These are phyloP conservation scores for Spheniscus mendiculus DNA, from an alignment of 2,113 vertebrate genomes.

Conservation along the genomic window DNA sequence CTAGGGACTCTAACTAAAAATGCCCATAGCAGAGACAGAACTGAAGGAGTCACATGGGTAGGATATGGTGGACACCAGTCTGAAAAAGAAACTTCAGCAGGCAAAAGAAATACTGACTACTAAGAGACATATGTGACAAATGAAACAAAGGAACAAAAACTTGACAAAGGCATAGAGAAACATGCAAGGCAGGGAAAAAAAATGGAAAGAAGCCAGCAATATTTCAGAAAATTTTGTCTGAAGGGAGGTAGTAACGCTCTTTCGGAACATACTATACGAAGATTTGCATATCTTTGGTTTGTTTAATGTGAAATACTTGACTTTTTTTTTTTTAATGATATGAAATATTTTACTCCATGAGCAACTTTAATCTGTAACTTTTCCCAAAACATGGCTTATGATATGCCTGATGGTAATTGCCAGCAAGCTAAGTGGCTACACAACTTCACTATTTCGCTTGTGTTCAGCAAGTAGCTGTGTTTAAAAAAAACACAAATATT, in stretches of 20 bases:
- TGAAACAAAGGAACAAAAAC: not conserved
- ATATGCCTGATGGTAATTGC: not conserved
- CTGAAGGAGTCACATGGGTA: fast-evolving
- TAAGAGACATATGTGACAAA: not conserved
- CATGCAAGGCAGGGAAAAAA: not conserved
- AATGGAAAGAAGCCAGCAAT: not conserved
- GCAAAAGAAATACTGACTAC: not conserved
- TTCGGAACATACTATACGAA: fast-evolving
- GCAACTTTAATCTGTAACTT: not conserved
- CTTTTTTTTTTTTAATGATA: not conserved
- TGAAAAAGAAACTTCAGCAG: not conserved
- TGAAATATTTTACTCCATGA: not conserved
- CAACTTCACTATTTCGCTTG: not conserved
- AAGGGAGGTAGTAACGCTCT: fast-evolving
- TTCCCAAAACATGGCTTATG: not conserved
- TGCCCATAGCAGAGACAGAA: not conserved
- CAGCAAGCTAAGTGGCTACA: not conserved
- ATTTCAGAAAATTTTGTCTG: not conserved
- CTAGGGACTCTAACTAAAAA: not conserved
- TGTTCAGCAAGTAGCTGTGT: not conserved
- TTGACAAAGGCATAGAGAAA: not conserved
- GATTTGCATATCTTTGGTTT: not conserved
- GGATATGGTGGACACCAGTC: too few species aligned
- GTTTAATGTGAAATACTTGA: not conserved
- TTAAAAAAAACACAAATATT: not conserved